Percentiles rank a stretch among this genome's conserved stretches.
Evolutionary conservation across 2,113 vertebrate genomes (phyloP).

Genomic region (Sphyrna mokarran): DNA sequence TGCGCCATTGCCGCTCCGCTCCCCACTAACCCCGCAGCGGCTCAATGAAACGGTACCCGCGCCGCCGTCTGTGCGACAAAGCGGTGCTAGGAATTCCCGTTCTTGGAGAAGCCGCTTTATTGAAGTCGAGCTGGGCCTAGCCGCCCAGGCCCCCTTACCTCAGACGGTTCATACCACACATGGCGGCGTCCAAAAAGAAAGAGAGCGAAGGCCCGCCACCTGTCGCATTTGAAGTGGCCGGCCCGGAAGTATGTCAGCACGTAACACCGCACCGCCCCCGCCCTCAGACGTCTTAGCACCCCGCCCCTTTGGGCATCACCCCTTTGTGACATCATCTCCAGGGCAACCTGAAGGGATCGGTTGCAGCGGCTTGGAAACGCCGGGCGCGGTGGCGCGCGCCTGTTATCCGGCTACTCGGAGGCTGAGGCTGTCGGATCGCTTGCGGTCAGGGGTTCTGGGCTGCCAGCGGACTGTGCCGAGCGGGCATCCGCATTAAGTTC

Average conservation of each 20-base stretch:
- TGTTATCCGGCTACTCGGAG: conserved; percentile 47
- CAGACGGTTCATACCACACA: conserved; percentile 98
- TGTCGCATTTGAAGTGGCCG: conserved; percentile 37
- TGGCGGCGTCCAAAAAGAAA: conserved; percentile 73
- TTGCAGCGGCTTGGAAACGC: not conserved
- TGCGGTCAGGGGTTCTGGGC: too few species aligned
- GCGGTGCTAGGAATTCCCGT: too few species aligned
- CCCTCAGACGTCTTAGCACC: not conserved
- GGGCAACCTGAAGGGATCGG: accelerated
- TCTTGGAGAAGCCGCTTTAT: too few species aligned
- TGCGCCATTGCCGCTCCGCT: not conserved
- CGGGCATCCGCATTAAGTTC: too few species aligned
- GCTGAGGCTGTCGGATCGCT: conserved; percentile 41
- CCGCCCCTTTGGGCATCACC: not conserved
- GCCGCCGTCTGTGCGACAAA: not conserved
- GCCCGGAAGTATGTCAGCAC: conserved; percentile 51
- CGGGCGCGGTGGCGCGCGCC: conserved; percentile 44
- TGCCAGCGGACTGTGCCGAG: too few species aligned
- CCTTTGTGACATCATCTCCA: conserved; percentile 9
- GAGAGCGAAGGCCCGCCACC: conserved; percentile 44
- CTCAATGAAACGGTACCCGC: too few species aligned
- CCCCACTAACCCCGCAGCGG: not conserved
- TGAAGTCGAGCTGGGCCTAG: not conserved
- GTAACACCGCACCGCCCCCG: conserved; percentile 46
- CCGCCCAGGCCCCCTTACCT: conserved; percentile 64